Evolutionary conservation across 2,888 invertebrate genomes (phyloP).

Genomic region (Perithous albicinctus): DNA sequence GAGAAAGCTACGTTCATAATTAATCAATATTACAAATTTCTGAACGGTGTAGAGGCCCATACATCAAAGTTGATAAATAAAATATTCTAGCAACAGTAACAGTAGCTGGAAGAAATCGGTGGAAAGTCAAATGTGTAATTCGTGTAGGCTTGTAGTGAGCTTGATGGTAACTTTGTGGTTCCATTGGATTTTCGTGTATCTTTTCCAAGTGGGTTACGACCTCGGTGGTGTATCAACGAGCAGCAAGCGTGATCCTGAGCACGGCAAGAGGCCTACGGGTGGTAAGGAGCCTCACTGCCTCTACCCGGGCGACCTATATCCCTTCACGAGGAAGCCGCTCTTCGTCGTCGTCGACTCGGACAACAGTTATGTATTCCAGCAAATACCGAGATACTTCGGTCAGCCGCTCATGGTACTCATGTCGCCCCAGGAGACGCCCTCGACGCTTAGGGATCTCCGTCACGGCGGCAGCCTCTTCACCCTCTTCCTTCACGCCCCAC

Average conservation of each 20-base stretch:
- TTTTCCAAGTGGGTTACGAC: slow-evolving; percentile 92
- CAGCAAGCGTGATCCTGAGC: slow-evolving; percentile 91
- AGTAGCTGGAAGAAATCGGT: slow-evolving; percentile 16
- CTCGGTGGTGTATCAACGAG: slow-evolving; percentile 96
- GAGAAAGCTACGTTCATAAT: too few relatives aligned
- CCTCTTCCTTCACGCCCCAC: slow-evolving; percentile 96
- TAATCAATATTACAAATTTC: too few relatives aligned
- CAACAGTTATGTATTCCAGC: slow-evolving; percentile 96
- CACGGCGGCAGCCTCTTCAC: slow-evolving; percentile 97
- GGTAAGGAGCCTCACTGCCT: slow-evolving; percentile 91
- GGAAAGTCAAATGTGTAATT: not conserved
- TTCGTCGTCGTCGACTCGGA: slow-evolving; percentile 98
- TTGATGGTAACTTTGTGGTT: slow-evolving; percentile 62
- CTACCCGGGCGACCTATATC: slow-evolving; percentile 97
- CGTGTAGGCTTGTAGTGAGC: slow-evolving; percentile 32
- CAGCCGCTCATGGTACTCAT: slow-evolving; percentile 96
- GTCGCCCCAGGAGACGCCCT: slow-evolving; percentile 96
- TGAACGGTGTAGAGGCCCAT: too few relatives aligned
- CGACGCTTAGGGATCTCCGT: slow-evolving; percentile 92
- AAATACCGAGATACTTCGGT: slow-evolving; percentile 96
- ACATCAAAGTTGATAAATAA: too few relatives aligned
- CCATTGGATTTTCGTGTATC: slow-evolving; percentile 69
- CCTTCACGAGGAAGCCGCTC: slow-evolving; percentile 96
- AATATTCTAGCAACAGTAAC: not conserved
- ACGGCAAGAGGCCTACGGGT: slow-evolving; percentile 84